These are phyloP conservation scores for Bimastos eiseni DNA, from an alignment of 2,888 invertebrate genomes.

Conservation along the genomic window DNA sequence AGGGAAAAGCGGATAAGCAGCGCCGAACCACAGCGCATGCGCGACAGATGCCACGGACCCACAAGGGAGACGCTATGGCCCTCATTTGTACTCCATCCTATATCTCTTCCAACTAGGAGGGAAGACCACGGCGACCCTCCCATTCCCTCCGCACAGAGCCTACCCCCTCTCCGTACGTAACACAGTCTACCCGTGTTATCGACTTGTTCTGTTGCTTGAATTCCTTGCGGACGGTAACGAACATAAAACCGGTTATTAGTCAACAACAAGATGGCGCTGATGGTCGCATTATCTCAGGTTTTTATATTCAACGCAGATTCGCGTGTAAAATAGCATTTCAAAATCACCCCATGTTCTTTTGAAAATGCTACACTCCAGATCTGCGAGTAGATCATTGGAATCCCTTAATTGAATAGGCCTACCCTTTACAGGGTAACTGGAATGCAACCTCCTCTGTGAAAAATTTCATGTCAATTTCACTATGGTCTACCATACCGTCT, in stretches of 20 bases:
- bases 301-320: background rate
- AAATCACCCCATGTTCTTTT: background rate
- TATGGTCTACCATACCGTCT: too few species aligned
- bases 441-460: too few species aligned
- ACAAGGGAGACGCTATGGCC: background rate
- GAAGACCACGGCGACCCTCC: background rate
- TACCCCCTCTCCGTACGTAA: background rate
- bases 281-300: background rate
- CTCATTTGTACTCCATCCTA: background rate
- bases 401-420: too few species aligned
- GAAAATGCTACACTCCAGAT: background rate
- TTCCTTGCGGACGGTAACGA: slow-evolving; percentile 5
- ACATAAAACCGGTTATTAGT: background rate
- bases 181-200: background rate
- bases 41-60: background rate
- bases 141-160: background rate
- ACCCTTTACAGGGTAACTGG: too few species aligned
- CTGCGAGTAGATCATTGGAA: too few species aligned
- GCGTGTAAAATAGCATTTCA: background rate
- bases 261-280: background rate
- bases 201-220: background rate
- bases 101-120: background rate
- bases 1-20: background rate
- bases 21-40: background rate
- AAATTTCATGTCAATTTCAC: too few species aligned